These are phyloP conservation scores for Microctenopoma lineatum DNA, from an alignment of 2,797 vertebrate genomes.

Conservation along the genomic window DNA sequence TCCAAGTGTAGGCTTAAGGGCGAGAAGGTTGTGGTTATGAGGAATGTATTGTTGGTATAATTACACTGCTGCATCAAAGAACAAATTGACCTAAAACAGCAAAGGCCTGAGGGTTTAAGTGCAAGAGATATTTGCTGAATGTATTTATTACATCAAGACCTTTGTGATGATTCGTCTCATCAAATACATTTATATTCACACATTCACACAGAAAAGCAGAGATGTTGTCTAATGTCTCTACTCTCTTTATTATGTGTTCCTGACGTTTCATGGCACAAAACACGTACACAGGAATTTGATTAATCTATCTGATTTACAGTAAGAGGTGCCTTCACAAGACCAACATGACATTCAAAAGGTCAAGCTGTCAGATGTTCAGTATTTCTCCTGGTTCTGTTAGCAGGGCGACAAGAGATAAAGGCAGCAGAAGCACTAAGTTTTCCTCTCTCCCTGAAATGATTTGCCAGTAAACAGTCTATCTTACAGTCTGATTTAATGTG, in stretches of 20 bases:
- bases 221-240: neutral
- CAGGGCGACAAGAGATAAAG: conserved; percentile 18
- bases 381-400: conserved; percentile 47
- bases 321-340: conserved; percentile 6
- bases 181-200: neutral
- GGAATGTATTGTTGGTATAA: conserved; percentile 12
- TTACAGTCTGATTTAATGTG: conserved; percentile 49
- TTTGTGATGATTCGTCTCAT: neutral
- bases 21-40: neutral
- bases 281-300: conserved; percentile 10
- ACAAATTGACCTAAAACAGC: neutral
- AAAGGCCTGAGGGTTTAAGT: neutral
- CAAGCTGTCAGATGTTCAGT: conserved; percentile 56
- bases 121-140: neutral
- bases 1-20: neutral
- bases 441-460: conserved; percentile 27
- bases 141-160: neutral
- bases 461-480: conserved; percentile 22
- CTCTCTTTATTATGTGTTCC: conserved; percentile 1
- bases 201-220: conserved; percentile 3
- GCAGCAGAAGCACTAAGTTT: conserved; percentile 8
- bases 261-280: conserved; percentile 3
- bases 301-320: conserved; percentile 35
- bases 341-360: conserved; percentile 62
- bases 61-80: neutral